Base-by-base conservation (phyloP, 2,888 invertebrate species). In the Brachyptera putata region DNA sequence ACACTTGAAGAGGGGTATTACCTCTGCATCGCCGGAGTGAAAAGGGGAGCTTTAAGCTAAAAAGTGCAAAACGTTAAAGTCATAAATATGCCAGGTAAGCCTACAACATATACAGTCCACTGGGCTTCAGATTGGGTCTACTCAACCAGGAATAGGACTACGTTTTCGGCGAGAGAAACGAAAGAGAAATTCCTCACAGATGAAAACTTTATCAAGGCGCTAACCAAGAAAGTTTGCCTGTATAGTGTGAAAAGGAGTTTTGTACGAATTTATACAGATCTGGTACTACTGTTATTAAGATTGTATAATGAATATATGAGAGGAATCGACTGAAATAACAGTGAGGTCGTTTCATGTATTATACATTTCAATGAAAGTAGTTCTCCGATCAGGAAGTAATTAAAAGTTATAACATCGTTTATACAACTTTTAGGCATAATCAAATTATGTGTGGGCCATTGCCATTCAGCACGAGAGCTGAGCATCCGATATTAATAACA, bases 51-150 rank as follows among this genome's bases (percentile, higher is more conserved):
- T 43, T 53, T 34, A 53, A 53, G 18, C 34, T 34, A 43, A 43
- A 43, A 43, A 53, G 34, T 53, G 34, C 53, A 36, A 43, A 34
- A 53, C 34, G 53, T 53, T 21, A 34, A 7, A 34, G 53, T 53
- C 14, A 53, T 53, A 53, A 53, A 53, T 53, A 53, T 36, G 36
- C 53, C 53, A 53, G 18, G 53, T 43, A 21, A 4, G 16, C 43
- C 16, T 16, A 14, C 18, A 21, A 43, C 16, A 43, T 18, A 30
- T 11, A 30, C 30, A 43, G 43, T 30, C 34, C 50, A 50, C 50
- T 50, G 34, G 50, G 50, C 50, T 30, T 50, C 21, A 16, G 30
- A 50, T 50, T 50, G 50, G 50, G 30, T 14, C 26, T 34, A 50
- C 30, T 50, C 50, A 34, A 34, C 22, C 53, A 53, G 36, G 5